Evolutionary conservation across 2,888 invertebrate genomes (phyloP).

Genomic region (Petrolisthes cinctipes): DNA sequence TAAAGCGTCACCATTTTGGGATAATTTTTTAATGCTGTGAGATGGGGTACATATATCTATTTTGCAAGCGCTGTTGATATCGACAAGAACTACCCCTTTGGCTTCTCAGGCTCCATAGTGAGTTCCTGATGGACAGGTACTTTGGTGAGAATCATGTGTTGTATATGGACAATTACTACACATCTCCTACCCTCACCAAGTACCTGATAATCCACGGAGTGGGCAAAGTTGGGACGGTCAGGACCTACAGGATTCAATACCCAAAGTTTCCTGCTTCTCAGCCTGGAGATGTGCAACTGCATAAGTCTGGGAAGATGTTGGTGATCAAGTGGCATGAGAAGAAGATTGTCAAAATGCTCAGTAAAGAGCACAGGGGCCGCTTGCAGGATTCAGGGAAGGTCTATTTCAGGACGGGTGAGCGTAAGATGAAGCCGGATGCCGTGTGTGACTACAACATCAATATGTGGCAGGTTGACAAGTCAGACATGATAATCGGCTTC

Average conservation of each 20-base stretch:
- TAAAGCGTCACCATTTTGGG: not conserved
- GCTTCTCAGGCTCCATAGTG: no score
- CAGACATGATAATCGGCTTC: no score
- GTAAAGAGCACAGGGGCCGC: not conserved
- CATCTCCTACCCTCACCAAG: no score
- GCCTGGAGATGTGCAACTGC: no score
- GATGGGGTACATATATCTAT: not conserved
- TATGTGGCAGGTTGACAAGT: no score
- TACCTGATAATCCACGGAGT: no score
- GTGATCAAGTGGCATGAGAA: not conserved
- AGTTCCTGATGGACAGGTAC: not conserved
- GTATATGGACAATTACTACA: no score
- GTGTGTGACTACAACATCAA: no score
- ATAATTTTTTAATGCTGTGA: not conserved
- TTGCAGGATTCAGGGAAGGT: not conserved
- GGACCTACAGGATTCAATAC: not conserved
- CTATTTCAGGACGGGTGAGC: not conserved
- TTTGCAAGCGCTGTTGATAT: not conserved
- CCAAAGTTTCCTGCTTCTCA: not conserved
- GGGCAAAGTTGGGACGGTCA: not conserved
- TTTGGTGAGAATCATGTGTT: not conserved
- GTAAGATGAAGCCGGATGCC: not conserved
- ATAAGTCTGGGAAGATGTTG: not conserved
- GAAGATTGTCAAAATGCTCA: no score
- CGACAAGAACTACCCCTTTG: not conserved